These are phyloP conservation scores for Mirza zaza DNA, from an alignment of 2,113 vertebrate species.

Conservation along the genomic window DNA sequence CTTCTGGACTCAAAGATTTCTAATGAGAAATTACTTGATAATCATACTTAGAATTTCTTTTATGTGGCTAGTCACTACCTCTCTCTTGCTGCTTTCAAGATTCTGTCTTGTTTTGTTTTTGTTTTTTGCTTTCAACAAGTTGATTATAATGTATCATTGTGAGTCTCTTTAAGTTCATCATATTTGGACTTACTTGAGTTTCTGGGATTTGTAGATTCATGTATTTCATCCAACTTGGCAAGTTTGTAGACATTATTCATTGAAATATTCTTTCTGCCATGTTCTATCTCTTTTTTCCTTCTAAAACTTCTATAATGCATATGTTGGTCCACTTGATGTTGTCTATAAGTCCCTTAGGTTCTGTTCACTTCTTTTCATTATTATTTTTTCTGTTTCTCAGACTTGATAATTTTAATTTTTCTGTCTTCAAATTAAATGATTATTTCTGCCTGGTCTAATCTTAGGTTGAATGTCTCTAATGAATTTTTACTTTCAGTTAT, in stretches of 20 bases:
- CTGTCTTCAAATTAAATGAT: neutral
- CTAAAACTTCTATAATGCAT: neutral
- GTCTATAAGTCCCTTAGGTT: neutral
- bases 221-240: neutral
- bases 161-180: neutral
- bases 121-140: neutral
- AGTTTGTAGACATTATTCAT: neutral
- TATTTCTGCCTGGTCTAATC: neutral
- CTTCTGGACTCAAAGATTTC: neutral
- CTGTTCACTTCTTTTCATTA: neutral
- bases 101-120: neutral
- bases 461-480: neutral
- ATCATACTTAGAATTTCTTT: neutral
- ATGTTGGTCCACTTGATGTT: neutral
- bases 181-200: neutral
- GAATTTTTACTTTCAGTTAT: neutral
- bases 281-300: neutral
- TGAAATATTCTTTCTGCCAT: neutral
- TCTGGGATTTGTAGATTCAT: slow-evolving; percentile 14
- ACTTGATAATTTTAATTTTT: neutral
- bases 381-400: neutral
- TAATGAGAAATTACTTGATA: neutral
- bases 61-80: neutral
- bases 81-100: neutral
- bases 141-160: neutral